Evolutionary conservation across 2,888 invertebrate species (phyloP), one percentile per base, ranked within the genome.

Genomic region (Gymnocheta viridis): DNA sequence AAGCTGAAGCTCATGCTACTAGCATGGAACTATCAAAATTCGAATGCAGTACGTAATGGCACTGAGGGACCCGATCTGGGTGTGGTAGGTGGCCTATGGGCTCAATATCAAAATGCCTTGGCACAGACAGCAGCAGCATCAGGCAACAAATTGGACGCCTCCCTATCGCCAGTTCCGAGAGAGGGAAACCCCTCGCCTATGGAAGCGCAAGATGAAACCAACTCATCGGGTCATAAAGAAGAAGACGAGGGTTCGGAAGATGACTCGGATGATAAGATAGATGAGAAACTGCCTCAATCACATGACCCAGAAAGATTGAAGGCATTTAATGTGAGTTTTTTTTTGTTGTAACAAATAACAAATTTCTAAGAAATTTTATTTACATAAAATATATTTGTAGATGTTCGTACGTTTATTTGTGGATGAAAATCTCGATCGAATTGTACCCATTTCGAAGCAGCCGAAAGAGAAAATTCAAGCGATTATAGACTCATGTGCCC

Each of bases 401-500:
- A 98, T 98, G 98, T 98, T 98, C 92, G 98, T 98, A 85, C 95
- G 98, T 51, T 94, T 98, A 82, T 98, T 98, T 93, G 98, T 98
- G 84, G 98, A 98, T 91, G 98, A 98, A 93, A 98, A 98, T 91
- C 93, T 98, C 88, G 98, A 98, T 92, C 95, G 98, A 90, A 98
- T 98, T 94, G 98, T 98, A 79, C 98, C 98, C 79, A 98, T 98
- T 89, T 98, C 98, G 70, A 98, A 98, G 91, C 98, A 98, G 92
- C 98, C 98, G 9, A 98, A 98, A 91, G 98, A 98, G 92, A 98
- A 98, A 93, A 98, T 98, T 87, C 98, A 98, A 91, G 98, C 98
- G 22, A 98, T 98, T 91, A 97, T 98, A 86, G 98, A 98, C 92
- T 98, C 98, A 22, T 98, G 98, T 93, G 97, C 98, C 85, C 94